Evolutionary conservation across 2,113 vertebrate genomes (phyloP).

Genomic region (Plestiodon gilberti): DNA sequence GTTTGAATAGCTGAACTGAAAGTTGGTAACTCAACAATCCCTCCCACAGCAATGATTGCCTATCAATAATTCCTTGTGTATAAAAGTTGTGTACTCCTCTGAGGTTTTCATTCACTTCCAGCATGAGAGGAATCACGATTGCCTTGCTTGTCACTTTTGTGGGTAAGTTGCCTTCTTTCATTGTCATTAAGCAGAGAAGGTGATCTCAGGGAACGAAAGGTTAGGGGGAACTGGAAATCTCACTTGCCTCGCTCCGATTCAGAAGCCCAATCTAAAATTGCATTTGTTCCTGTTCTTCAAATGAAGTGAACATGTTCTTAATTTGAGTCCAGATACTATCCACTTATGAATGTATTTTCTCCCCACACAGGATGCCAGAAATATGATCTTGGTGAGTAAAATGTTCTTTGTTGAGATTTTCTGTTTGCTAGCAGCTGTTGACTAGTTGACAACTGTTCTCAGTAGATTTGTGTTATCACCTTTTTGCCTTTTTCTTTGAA

Average conservation of each 20-base stretch:
- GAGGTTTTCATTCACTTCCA: conserved; percentile 51
- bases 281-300: not conserved
- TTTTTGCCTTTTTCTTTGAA: too few species aligned
- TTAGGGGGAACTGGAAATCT: not conserved
- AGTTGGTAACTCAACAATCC: conserved; percentile 61
- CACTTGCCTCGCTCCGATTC: not conserved
- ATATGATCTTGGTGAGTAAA: conserved; percentile 51
- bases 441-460: not conserved
- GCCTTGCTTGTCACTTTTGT: conserved; percentile 45
- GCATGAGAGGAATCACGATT: conserved; percentile 83
- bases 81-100: conserved; percentile 60
- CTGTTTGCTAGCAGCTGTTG: not conserved
- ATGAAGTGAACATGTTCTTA: not conserved
- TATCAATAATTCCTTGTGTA: conserved; percentile 58
- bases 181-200: not conserved
- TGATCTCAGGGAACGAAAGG: not conserved
- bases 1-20: conserved; percentile 58
- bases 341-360: conserved; percentile 15
- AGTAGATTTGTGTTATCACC: too few species aligned
- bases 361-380: conserved; percentile 59
- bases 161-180: conserved; percentile 60
- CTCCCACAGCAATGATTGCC: not conserved
- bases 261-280: not conserved
- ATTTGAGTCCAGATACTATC: not conserved
- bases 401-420: not conserved